Evolutionary conservation across 1,140 invertebrate species (phyloP).

Genomic region (Drosophila lacertosa): DNA sequence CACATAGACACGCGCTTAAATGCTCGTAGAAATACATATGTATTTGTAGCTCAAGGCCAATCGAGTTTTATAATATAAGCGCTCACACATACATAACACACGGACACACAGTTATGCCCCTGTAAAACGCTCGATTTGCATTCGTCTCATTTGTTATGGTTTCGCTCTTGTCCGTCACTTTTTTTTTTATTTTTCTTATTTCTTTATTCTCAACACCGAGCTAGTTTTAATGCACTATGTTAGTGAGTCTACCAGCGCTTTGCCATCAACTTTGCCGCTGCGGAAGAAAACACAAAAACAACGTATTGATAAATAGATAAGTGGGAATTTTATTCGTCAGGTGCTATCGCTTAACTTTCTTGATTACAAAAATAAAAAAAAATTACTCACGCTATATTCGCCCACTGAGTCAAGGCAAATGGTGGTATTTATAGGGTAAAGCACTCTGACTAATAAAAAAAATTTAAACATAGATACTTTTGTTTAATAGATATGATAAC

Average conservation of each 20-base stretch:
- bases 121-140: background rate
- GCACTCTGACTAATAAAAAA: background rate
- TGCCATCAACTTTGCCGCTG: background rate
- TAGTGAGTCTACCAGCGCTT: background rate
- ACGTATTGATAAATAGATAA: background rate
- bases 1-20: slow-evolving; percentile 1
- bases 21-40: background rate
- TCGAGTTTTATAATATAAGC: background rate
- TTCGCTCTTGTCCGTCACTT: background rate
- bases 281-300: too few relatives aligned
- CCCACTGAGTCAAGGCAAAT: slow-evolving; percentile 2
- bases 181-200: background rate
- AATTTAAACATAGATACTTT: background rate
- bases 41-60: slow-evolving; percentile 32
- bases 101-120: background rate
- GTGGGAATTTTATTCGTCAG: background rate
- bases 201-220: background rate
- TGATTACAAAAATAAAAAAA: background rate
- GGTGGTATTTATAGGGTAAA: background rate
- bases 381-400: background rate
- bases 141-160: background rate
- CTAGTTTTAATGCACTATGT: slow-evolving; percentile 5
- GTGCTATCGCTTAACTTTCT: background rate
- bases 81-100: background rate
- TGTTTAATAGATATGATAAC: background rate